Percentiles rank a stretch among this genome's conserved stretches.
Evolutionary conservation across 2,113 vertebrate genomes (phyloP).

Genomic region (Opisthocomus hoazin): DNA sequence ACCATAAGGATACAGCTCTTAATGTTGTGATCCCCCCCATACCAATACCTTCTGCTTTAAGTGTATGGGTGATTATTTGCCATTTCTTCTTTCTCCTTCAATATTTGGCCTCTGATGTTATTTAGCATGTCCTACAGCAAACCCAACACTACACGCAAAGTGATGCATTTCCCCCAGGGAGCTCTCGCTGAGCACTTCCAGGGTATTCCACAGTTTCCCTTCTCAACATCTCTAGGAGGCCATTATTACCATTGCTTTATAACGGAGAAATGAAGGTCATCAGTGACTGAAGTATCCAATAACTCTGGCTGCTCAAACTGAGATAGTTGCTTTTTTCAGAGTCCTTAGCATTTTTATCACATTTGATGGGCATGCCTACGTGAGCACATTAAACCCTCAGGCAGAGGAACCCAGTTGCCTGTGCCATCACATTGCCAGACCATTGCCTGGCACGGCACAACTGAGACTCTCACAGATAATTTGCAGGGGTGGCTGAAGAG

Average conservation of each 20-base stretch:
- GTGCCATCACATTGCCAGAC: not conserved
- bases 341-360: not conserved
- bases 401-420: not conserved
- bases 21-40: not conserved
- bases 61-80: not conserved
- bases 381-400: not conserved
- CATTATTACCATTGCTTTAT: not conserved
- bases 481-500: not conserved
- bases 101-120: not conserved
- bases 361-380: not conserved
- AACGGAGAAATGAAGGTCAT: not conserved
- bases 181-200: not conserved
- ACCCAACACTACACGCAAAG: not conserved
- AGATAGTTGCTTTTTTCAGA: not conserved
- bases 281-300: not conserved
- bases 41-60: not conserved
- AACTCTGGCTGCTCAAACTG: not conserved
- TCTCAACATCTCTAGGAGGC: not conserved
- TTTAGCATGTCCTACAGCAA: not conserved
- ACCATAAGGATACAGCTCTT: not conserved
- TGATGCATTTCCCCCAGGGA: not conserved
- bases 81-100: not conserved
- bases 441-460: rapidly evolving
- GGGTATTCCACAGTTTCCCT: not conserved
- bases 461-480: not conserved